Conservation (phyloP, 2,797 vertebrate genomes). For the Pangasius larnaudii region DNA sequence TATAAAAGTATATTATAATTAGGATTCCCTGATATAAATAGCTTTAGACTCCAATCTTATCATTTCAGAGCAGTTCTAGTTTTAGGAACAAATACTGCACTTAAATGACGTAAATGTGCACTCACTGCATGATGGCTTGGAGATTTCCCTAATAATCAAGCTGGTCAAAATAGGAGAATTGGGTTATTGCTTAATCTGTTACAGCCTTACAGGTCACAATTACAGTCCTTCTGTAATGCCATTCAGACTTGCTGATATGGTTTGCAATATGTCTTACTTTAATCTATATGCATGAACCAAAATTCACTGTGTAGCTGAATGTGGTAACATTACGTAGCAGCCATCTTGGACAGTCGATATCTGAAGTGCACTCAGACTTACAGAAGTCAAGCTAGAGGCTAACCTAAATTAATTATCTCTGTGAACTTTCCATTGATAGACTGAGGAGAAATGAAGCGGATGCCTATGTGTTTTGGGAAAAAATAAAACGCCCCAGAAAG, state of each 20-base stretch:
- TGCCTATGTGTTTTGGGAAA: not conserved
- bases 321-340: not conserved
- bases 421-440: not conserved
- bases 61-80: constrained; percentile 60
- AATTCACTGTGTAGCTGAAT: too few species aligned
- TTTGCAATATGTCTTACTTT: not conserved
- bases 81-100: constrained; percentile 36
- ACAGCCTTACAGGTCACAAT: not conserved
- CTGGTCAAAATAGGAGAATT: not conserved
- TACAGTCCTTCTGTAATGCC: not conserved
- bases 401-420: constrained; percentile 16
- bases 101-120: not conserved
- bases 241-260: not conserved
- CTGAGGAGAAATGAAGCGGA: constrained; percentile 37
- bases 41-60: constrained; percentile 39
- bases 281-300: not conserved
- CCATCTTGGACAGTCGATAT: not conserved
- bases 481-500: not conserved
- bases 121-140: not conserved
- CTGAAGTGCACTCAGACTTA: constrained; percentile 8
- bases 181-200: not conserved
- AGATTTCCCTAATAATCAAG: not conserved
- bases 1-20: constrained; percentile 55
- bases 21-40: constrained; percentile 57
- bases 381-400: constrained; percentile 3